Evolutionary conservation across 2,888 invertebrate species (phyloP), one percentile per base, ranked within the genome.

Genomic region (Marasmarcha lunaedactyla): DNA sequence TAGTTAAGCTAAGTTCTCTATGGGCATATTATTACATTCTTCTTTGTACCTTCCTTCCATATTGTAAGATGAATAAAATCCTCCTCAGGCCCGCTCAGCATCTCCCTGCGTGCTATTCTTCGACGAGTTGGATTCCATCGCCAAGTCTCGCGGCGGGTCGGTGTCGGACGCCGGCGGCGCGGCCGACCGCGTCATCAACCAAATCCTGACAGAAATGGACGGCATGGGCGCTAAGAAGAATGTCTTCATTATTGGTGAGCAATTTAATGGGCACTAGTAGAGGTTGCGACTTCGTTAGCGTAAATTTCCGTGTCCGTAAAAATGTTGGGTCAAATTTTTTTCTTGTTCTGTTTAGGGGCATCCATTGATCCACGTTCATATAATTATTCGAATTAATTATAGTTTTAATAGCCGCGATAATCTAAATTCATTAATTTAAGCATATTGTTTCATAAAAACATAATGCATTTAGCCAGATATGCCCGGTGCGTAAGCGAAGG

Each of bases 141-240:
- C 99, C 14, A 99, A 99, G 84, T 94, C 98, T 1, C 92, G 99
- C 74, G 99, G 99, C 50, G 98, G 98, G 15, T 95, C 92, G 58
- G 92, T 94, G 43, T 98, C 98, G 14, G 98, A 99, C 85, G 98
- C 97, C 34, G 98, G 98, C 52, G 97, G 97, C 44, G 98, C 99
- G 33, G 98, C 98, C 1, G 99, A 99, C 84, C 88, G 99, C 50
- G 99, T 99, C 45, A 99, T 99, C 74, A 99, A 99, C 85, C 99
- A 99, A 86, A 96, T 99, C 62, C 88, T 99, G 42, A 99, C 99
- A 1, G 99, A 99, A 86, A 99, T 99, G 99, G 99, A 99, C 74
- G 99, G 99, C 59, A 99, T 99, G 98, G 97, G 97, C 27, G 94
- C 97, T 20, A 99, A 99, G 87, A 99, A 99, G 83, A 99, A 99